Evolutionary conservation across 1,140 invertebrate species (phyloP).

Genomic region (Orchesella cincta): DNA sequence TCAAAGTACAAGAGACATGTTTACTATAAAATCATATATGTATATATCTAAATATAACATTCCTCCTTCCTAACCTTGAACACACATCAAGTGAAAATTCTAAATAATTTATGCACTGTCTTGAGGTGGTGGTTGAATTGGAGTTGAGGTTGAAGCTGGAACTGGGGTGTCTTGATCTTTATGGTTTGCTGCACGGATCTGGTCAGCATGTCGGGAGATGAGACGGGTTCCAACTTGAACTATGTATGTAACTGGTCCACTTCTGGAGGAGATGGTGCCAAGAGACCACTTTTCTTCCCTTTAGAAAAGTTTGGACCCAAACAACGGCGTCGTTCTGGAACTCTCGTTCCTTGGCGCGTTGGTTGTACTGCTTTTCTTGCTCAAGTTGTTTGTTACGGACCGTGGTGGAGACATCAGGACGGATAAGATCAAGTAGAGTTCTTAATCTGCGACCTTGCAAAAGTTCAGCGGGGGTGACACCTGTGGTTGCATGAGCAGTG

Average conservation of each 20-base stretch:
- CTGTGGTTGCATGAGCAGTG: slow-evolving; percentile 52
- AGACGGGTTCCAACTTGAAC: background rate
- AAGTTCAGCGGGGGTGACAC: slow-evolving; percentile 43
- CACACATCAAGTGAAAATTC: too few species aligned
- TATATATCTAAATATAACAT: too few species aligned
- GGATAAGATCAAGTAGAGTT: slow-evolving; percentile 1
- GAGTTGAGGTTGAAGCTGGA: too few species aligned
- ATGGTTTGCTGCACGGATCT: slow-evolving; percentile 47
- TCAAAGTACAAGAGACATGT: too few species aligned
- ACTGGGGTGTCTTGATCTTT: too few species aligned
- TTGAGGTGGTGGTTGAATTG: too few species aligned
- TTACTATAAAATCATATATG: too few species aligned
- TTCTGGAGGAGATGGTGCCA: background rate
- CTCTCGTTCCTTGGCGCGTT: background rate
- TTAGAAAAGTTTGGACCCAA: background rate
- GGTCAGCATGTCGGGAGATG: slow-evolving; percentile 29
- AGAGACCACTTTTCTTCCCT: background rate
- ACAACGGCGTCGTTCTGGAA: background rate
- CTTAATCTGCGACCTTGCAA: background rate
- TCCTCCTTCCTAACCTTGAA: too few species aligned
- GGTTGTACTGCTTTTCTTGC: background rate
- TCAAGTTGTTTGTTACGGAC: slow-evolving; percentile 9
- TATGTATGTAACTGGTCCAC: background rate
- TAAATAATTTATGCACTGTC: too few species aligned
- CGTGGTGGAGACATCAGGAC: background rate